phyloP scores from a whole-genome alignment of 2,888 invertebrate genomes.

The Metacarcinus magister region DNA sequence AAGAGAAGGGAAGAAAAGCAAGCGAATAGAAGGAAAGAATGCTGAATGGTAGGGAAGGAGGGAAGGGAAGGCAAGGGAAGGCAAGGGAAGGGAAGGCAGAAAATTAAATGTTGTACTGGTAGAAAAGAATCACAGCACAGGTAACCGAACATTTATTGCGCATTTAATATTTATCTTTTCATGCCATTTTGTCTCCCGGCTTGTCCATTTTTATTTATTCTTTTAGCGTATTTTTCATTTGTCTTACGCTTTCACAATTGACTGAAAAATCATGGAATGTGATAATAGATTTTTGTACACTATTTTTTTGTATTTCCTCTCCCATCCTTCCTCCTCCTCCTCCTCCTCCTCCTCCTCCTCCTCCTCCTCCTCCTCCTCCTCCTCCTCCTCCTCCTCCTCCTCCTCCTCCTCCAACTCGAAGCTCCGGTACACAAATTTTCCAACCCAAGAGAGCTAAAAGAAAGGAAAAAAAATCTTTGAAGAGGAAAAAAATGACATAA shows the following conservation, averaged over 20 bases:
- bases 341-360: neutral
- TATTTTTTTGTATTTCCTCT: neutral
- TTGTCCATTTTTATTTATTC: neutral
- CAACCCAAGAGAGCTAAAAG: neutral
- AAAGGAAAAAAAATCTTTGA: neutral
- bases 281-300: neutral
- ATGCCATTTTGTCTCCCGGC: neutral
- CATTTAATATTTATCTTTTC: neutral
- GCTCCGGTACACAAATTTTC: conserved; percentile 17
- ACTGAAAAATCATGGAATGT: neutral
- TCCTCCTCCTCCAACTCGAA: neutral
- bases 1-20: neutral
- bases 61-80: neutral
- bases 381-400: neutral
- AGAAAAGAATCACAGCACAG: neutral
- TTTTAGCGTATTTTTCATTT: neutral
- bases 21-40: neutral
- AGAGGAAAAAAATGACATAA: neutral
- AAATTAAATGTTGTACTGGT: neutral
- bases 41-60: too few relatives aligned
- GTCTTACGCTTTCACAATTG: neutral
- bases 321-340: neutral
- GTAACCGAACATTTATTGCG: neutral
- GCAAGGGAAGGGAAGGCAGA: neutral
- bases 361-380: conserved; percentile 33